Percentiles rank a stretch among this genome's conserved stretches.
These are phyloP conservation scores for Temnothorax nylanderi DNA, from an alignment of 1,140 invertebrate species.

Conservation along the genomic window DNA sequence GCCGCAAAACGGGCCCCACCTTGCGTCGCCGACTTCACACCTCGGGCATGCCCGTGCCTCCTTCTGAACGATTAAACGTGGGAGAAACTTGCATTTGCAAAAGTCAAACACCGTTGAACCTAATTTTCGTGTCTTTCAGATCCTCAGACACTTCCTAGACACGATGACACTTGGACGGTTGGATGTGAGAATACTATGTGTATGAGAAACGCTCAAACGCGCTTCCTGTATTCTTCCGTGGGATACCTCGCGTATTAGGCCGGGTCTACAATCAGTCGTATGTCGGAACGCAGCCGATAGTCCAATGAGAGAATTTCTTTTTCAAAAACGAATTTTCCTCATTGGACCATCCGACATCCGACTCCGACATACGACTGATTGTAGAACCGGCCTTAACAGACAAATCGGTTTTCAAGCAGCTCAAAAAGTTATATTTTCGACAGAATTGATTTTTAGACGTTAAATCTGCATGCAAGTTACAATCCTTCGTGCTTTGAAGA, in stretches of 20 bases:
- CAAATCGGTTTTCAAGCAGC: neutral
- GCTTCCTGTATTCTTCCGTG: neutral
- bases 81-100: slow-evolving; percentile 7
- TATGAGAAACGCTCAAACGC: neutral
- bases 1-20: slow-evolving; percentile 22
- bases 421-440: neutral
- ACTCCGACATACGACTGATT: no score
- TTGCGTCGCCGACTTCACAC: slow-evolving; percentile 52
- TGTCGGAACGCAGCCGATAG: no score
- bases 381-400: no score
- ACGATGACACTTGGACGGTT: neutral
- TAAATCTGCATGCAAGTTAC: neutral
- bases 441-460: neutral
- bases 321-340: no score
- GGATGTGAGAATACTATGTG: neutral
- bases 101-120: slow-evolving; percentile 31
- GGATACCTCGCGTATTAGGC: neutral
- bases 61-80: slow-evolving; percentile 46
- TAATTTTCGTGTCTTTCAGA: slow-evolving; percentile 28
- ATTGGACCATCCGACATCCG: no score
- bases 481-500: neutral
- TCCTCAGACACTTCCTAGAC: neutral
- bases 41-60: slow-evolving; percentile 16
- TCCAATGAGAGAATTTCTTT: no score
- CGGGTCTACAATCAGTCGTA: no score